A percentile compares a stretch with the other conserved stretches of the same genome.
Conservation (phyloP, 64 coral and sea anemone species). For the Catalaphyllia jardinei region DNA sequence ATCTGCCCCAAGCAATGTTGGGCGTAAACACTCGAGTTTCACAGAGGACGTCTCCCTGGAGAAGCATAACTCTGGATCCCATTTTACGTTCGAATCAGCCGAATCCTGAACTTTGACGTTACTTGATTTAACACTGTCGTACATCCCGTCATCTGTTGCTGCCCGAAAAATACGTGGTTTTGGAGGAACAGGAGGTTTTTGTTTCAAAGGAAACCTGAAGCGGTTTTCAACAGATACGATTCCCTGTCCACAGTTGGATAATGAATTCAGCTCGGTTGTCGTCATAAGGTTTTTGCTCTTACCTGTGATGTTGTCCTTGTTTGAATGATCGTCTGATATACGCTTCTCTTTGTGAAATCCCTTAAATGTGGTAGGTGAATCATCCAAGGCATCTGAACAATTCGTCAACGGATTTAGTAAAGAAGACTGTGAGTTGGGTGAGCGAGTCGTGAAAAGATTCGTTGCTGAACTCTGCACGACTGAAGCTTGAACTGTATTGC, state of each 20-base stretch:
- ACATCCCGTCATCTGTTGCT: neutral
- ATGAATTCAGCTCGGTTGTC: no score
- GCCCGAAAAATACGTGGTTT: neutral
- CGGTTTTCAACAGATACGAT: neutral
- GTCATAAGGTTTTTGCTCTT: neutral
- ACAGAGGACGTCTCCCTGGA: neutral
- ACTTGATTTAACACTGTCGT: neutral
- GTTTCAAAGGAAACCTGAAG: neutral
- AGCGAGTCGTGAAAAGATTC: no score
- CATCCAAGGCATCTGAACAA: no score
- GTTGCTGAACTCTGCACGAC: no score
- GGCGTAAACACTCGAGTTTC: neutral
- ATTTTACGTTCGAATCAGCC: no score
- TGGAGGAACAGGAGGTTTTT: conserved; percentile 24
- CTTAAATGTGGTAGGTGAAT: no score
- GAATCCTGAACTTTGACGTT: neutral
- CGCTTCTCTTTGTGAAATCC: neutral
- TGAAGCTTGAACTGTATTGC: no score
- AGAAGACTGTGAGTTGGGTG: no score
- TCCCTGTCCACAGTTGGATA: no score
- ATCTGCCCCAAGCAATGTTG: neutral
- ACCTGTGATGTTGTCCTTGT: neutral
- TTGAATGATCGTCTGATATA: neutral
- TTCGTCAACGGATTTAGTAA: no score
- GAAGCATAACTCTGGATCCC: neutral